Conservation (phyloP, 2,797 vertebrate genomes). For the Sebastes reedi region DNA sequence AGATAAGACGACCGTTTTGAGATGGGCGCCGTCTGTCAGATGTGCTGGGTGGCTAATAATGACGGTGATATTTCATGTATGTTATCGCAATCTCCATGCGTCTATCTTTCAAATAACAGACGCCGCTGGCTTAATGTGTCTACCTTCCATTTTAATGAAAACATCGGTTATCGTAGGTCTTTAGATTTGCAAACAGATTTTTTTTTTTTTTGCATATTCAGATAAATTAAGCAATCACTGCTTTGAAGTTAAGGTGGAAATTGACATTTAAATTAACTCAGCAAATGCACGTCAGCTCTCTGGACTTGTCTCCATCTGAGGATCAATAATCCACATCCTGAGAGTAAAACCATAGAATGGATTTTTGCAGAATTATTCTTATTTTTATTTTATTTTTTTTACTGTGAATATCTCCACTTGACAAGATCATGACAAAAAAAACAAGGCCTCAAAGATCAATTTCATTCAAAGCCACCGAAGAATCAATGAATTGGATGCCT, state of each 20-base stretch:
- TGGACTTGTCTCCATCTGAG: background rate
- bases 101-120: slow-evolving; percentile 62
- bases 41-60: slow-evolving; percentile 57
- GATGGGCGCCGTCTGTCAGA: slow-evolving; percentile 63
- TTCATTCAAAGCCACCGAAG: background rate
- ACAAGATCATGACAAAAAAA: background rate
- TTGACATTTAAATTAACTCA: background rate
- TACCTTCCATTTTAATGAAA: slow-evolving; percentile 34
- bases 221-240: slow-evolving; percentile 21
- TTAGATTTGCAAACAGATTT: background rate
- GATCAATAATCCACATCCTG: slow-evolving; percentile 6
- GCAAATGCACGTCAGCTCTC: background rate
- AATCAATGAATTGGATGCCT: background rate
- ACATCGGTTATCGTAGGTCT: background rate
- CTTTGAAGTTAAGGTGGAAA: slow-evolving; percentile 11
- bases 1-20: slow-evolving; percentile 68
- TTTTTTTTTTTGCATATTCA: background rate
- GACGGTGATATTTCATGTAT: slow-evolving; percentile 71
- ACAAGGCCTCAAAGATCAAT: background rate
- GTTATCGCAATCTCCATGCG: slow-evolving; percentile 59
- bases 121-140: slow-evolving; percentile 31
- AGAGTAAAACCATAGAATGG: background rate
- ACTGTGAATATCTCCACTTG: background rate
- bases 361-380: background rate
- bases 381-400: background rate